Percentiles rank a stretch among this genome's conserved stretches.
Evolutionary conservation across 1,140 invertebrate genomes (phyloP).

Genomic region (Eubasilissa regina): DNA sequence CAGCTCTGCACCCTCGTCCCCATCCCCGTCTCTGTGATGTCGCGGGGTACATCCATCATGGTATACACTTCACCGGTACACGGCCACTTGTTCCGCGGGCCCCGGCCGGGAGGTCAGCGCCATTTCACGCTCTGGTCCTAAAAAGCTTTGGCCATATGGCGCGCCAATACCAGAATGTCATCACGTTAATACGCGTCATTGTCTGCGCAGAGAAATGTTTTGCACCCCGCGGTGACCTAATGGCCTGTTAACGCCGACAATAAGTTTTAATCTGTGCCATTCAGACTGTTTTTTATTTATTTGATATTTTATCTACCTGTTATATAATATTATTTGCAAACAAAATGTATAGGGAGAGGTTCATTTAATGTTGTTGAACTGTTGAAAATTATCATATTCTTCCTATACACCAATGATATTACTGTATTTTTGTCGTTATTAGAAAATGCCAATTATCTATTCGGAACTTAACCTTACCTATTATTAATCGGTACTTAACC

Average conservation of each 20-base stretch:
- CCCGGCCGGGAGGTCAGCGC: constrained; percentile 38
- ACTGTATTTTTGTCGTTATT: too few relatives aligned
- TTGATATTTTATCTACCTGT: constrained; percentile 41
- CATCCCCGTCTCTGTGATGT: constrained; percentile 20
- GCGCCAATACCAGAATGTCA: constrained; percentile 39
- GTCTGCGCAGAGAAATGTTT: constrained; percentile 30
- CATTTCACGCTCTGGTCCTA: constrained; percentile 48
- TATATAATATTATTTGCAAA: constrained; percentile 25
- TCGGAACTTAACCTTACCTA: too few relatives aligned
- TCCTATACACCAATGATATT: too few relatives aligned
- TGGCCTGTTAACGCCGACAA: constrained; percentile 41
- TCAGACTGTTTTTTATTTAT: constrained; percentile 38
- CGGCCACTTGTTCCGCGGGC: constrained; percentile 46
- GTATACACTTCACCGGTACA: neutral
- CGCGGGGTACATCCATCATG: constrained; percentile 48
- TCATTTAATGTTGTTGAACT: neutral
- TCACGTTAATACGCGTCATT: constrained; percentile 46
- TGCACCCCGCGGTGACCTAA: constrained; percentile 45
- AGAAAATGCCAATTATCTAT: too few relatives aligned
- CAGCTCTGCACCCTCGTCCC: neutral
- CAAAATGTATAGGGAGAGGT: neutral
- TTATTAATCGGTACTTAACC: too few relatives aligned
- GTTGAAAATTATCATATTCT: neutral
- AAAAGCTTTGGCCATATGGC: constrained; percentile 50
- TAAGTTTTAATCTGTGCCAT: constrained; percentile 40